A percentile compares a stretch with the other conserved stretches of the same genome.
Evolutionary conservation across 2,888 invertebrate genomes (phyloP).

Genomic region (Ochropacha duplaris): DNA sequence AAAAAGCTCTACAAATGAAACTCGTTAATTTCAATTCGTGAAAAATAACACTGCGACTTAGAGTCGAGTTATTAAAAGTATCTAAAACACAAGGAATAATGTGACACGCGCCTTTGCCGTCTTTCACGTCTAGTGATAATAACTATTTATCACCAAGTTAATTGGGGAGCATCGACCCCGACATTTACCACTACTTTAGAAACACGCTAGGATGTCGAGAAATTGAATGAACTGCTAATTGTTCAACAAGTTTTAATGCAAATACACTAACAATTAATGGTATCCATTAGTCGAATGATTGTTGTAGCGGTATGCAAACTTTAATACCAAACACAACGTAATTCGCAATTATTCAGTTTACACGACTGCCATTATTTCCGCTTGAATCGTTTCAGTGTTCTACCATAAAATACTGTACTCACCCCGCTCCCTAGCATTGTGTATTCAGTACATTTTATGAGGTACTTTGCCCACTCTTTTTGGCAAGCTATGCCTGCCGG

Average conservation of each 20-base stretch:
- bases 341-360: slow-evolving; percentile 35
- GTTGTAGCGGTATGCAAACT: slow-evolving; percentile 1
- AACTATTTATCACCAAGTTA: slow-evolving; percentile 1
- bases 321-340: slow-evolving; percentile 14
- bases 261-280: slow-evolving; percentile 8
- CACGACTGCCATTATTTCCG: slow-evolving; percentile 46
- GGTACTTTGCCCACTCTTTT: slow-evolving; percentile 59
- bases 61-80: not conserved
- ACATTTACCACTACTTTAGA: not conserved
- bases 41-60: not conserved
- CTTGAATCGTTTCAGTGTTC: slow-evolving; percentile 38
- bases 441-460: slow-evolving; percentile 57
- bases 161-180: not conserved
- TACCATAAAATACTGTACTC: slow-evolving; percentile 41
- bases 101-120: not conserved
- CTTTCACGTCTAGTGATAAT: not conserved
- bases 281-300: slow-evolving; percentile 8
- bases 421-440: slow-evolving; percentile 38
- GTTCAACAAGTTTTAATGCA: slow-evolving; percentile 8
- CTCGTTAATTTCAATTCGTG: not conserved
- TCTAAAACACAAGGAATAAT: not conserved
- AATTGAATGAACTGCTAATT: slow-evolving; percentile 1
- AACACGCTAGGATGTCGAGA: not conserved
- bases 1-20: not conserved
- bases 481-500: slow-evolving; percentile 40